Evolutionary conservation across 2,113 vertebrate genomes (phyloP).

Genomic region (Motacilla alba): DNA sequence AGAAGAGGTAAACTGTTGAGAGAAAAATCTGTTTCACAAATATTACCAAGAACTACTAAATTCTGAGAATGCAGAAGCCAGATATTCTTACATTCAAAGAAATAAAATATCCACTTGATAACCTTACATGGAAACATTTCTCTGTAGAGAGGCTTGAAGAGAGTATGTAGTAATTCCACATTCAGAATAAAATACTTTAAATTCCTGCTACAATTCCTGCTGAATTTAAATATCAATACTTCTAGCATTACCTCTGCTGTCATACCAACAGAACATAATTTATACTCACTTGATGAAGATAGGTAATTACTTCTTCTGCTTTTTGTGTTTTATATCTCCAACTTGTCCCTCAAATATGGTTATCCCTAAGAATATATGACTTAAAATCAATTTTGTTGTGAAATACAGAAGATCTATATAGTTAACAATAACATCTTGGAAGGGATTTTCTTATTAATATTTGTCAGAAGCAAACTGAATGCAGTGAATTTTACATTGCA

Average conservation of each 20-base stretch:
- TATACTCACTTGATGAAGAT: not conserved
- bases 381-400: not conserved
- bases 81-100: not conserved
- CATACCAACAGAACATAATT: not conserved
- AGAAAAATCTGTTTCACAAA: not conserved
- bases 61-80: not conserved
- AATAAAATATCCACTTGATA: not conserved
- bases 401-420: not conserved
- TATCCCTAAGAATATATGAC: not conserved
- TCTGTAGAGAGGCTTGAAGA: not conserved
- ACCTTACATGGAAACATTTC: not conserved
- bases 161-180: not conserved
- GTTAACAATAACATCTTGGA: not conserved
- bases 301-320: not conserved
- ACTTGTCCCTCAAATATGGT: not conserved
- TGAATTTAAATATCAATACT: not conserved
- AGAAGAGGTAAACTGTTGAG: not conserved
- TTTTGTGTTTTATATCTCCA: not conserved
- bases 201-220: not conserved
- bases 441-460: not conserved
- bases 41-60: not conserved
- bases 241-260: not conserved
- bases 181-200: not conserved
- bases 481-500: not conserved
- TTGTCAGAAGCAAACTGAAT: not conserved